Conservation (phyloP, 1,140 invertebrate species). For the Aphaenogaster ashmeadi region DNA sequence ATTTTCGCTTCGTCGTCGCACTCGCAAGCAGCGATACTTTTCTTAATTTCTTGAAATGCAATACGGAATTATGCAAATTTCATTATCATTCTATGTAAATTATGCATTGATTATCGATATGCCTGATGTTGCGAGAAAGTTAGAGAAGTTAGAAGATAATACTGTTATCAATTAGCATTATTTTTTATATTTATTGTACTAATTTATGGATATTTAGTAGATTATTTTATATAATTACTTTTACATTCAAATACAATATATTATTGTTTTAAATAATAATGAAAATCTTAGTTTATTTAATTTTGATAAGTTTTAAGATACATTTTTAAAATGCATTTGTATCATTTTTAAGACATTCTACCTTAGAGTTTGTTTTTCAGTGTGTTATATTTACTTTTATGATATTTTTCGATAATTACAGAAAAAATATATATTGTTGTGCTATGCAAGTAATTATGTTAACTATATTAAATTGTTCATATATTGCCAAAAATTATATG, state of each 20-base stretch:
- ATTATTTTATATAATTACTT: not conserved
- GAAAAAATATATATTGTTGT: too few relatives aligned
- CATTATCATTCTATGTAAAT: not conserved
- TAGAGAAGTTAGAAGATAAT: too few relatives aligned
- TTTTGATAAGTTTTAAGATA: not conserved
- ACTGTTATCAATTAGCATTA: not conserved
- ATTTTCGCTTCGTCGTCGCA: constrained; percentile 38
- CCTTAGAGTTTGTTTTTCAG: not conserved
- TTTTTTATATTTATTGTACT: not conserved
- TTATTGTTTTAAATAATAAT: not conserved
- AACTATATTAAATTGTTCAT: too few relatives aligned
- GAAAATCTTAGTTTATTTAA: not conserved
- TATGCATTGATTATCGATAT: not conserved
- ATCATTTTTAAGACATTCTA: not conserved
- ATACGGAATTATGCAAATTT: not conserved
- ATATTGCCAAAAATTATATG: too few relatives aligned
- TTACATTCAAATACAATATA: not conserved
- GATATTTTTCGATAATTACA: too few relatives aligned
- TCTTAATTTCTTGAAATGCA: constrained; percentile 21
- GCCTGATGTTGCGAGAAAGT: not conserved
- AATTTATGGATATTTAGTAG: not conserved
- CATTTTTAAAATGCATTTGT: too few relatives aligned
- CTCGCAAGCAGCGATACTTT: constrained; percentile 15
- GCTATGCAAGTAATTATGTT: too few relatives aligned
- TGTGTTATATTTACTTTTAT: not conserved